Evolutionary conservation across 2,113 vertebrate species (phyloP).

Genomic region (Pimephales promelas): DNA sequence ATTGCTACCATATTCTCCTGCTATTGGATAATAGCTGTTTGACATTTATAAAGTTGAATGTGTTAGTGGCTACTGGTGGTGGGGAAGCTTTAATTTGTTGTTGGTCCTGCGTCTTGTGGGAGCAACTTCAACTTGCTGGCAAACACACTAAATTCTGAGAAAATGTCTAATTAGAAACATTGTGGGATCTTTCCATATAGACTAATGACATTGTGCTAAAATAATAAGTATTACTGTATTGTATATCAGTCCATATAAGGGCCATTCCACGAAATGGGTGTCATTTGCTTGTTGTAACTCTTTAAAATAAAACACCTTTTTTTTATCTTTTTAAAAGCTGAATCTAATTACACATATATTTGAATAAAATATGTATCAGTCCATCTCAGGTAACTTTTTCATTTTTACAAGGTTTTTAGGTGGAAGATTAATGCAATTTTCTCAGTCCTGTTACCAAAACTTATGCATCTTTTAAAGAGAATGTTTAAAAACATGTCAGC

Average conservation of each 20-base stretch:
- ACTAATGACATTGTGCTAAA: not conserved
- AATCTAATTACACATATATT: too few species aligned
- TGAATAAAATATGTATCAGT: too few species aligned
- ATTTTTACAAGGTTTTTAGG: too few species aligned
- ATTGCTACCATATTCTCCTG: conserved; percentile 16
- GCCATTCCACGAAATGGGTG: too few species aligned
- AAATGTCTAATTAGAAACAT: conserved; percentile 40
- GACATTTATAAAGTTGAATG: not conserved
- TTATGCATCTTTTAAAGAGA: too few species aligned
- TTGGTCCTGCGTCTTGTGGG: not conserved
- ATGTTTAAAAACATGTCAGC: too few species aligned
- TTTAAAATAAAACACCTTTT: too few species aligned
- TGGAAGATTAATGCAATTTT: too few species aligned
- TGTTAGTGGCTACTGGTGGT: not conserved
- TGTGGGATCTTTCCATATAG: not conserved
- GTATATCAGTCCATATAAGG: not conserved
- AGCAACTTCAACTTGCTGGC: not conserved
- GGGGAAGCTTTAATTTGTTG: not conserved
- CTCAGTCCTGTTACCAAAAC: too few species aligned
- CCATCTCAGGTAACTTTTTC: too few species aligned
- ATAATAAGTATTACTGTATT: not conserved
- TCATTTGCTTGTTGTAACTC: too few species aligned
- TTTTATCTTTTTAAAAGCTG: too few species aligned
- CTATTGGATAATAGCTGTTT: conserved; percentile 20
- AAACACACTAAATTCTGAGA: not conserved